Conservation (phyloP, 2,113 vertebrate genomes). For the Corynorhinus townsendii region DNA sequence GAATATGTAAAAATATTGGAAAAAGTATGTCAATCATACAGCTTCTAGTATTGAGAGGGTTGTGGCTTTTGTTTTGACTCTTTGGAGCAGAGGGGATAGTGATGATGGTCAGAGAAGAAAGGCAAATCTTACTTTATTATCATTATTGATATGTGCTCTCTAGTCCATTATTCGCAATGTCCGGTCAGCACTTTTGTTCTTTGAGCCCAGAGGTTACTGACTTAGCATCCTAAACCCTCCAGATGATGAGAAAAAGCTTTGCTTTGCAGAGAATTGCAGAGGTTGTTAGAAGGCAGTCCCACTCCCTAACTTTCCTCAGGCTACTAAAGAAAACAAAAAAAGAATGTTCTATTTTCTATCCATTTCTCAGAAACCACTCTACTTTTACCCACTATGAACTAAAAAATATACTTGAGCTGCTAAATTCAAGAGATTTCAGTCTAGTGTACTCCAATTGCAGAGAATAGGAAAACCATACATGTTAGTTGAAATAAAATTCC, state of each 20-base stretch:
- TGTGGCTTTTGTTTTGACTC: not conserved
- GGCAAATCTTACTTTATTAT: not conserved
- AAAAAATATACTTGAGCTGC: not conserved
- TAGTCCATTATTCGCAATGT: not conserved
- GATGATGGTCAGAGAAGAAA: not conserved
- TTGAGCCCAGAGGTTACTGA: not conserved
- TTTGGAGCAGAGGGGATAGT: not conserved
- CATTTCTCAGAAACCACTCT: not conserved
- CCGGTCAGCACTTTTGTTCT: not conserved
- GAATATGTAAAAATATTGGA: not conserved
- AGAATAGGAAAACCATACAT: not conserved
- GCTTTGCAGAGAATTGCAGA: not conserved
- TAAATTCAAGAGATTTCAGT: not conserved
- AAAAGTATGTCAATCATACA: not conserved
- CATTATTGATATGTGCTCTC: not conserved
- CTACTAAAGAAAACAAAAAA: not conserved
- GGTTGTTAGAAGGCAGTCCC: not conserved
- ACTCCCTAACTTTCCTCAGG: not conserved
- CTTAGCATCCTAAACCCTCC: not conserved
- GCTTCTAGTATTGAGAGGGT: not conserved
- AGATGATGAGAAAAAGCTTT: not conserved
- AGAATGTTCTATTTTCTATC: not conserved
- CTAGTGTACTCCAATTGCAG: not conserved
- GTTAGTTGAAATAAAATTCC: not conserved
- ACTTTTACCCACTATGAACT: not conserved